phyloP scores from a whole-genome alignment of 2,888 invertebrate genomes.

The Eustalomyia histrio region DNA sequence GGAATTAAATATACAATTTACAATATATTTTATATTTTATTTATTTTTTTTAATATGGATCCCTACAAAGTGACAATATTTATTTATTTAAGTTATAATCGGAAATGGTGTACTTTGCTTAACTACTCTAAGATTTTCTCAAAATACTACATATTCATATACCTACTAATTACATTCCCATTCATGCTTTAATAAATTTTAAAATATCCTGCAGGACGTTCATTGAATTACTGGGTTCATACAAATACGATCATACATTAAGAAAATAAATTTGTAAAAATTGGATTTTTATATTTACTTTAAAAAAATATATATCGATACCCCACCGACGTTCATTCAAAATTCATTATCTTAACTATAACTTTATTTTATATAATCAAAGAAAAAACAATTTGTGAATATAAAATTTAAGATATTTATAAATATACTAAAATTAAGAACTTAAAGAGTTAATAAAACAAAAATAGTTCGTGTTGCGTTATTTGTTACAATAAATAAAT shows the following conservation, averaged over 20 bases:
- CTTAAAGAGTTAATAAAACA: conserved; percentile 38
- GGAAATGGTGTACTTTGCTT: neutral
- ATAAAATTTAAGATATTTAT: conserved; percentile 33
- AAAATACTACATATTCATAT: conserved; percentile 36
- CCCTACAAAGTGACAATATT: too few species aligned
- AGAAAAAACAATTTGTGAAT: conserved; percentile 15
- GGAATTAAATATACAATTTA: too few species aligned
- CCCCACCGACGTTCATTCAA: conserved; percentile 61
- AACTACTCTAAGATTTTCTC: conserved; percentile 58
- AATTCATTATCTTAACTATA: conserved; percentile 24
- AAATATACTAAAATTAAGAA: neutral
- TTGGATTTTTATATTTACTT: conserved; percentile 39
- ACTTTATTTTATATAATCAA: conserved; percentile 6
- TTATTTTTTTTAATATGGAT: too few species aligned
- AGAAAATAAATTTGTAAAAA: conserved; percentile 9
- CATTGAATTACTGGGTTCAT: conserved; percentile 35
- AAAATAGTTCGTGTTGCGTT: conserved; percentile 59
- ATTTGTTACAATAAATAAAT: conserved; percentile 48
- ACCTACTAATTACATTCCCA: neutral
- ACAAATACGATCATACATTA: neutral
- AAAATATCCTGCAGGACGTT: conserved; percentile 28
- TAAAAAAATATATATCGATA: neutral
- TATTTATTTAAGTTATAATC: neutral
- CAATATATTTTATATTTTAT: too few species aligned
- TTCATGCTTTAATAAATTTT: neutral